A percentile compares a stretch with the other conserved stretches of the same genome.
These are phyloP conservation scores for Pangasius krempfi DNA, from an alignment of 2,797 vertebrate species.

Conservation along the genomic window DNA sequence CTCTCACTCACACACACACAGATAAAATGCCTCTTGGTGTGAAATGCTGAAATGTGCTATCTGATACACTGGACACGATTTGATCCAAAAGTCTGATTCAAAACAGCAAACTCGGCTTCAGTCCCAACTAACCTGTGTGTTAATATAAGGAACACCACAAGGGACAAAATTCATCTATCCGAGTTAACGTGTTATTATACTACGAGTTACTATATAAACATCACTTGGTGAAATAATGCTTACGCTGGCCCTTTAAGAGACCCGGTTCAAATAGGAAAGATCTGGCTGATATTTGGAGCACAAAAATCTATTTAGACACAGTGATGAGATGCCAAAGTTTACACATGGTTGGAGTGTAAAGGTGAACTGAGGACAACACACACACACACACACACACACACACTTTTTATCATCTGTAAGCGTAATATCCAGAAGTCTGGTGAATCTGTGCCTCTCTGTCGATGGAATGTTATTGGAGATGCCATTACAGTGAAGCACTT, in stretches of 20 bases:
- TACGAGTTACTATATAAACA: not conserved
- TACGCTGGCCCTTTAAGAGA: constrained; percentile 11
- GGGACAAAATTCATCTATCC: not conserved
- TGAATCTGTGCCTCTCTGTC: constrained; percentile 1
- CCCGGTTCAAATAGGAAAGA: not conserved
- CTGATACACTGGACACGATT: no score
- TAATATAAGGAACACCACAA: not conserved
- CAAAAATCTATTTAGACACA: not conserved
- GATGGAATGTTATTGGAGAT: not conserved
- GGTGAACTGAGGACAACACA: not conserved
- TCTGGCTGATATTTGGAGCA: not conserved
- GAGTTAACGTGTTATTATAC: not conserved
- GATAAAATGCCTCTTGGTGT: constrained; percentile 4
- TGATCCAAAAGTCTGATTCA: not conserved
- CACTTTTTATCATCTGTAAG: not conserved
- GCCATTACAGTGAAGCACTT: constrained; percentile 17
- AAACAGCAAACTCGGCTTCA: not conserved
- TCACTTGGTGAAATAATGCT: not conserved
- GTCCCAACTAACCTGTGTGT: not conserved
- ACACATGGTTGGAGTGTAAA: not conserved
- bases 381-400: not conserved
- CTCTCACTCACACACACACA: not conserved
- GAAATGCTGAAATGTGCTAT: not conserved
- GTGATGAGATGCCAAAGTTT: not conserved
- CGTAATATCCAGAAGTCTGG: not conserved